phyloP scores from a whole-genome alignment of 2,888 invertebrate species.

The Macaria liturata region DNA sequence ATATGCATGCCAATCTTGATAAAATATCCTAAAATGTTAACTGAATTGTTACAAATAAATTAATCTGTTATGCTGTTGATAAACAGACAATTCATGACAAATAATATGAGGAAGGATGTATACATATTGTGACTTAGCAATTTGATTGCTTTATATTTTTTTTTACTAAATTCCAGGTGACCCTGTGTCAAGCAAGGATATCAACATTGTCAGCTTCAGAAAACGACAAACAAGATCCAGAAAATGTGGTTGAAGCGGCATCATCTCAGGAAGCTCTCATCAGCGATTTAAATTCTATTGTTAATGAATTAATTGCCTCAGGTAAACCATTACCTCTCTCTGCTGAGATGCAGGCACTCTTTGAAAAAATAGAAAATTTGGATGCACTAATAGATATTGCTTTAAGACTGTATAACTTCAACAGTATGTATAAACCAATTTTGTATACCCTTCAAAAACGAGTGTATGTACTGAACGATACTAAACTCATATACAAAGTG shows the following conservation, averaged over 20 bases:
- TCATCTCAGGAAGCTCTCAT: constrained; percentile 63
- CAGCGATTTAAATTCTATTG: constrained; percentile 49
- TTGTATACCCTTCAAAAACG: constrained; percentile 64
- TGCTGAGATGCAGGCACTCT: constrained; percentile 52
- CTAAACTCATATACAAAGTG: constrained; percentile 39
- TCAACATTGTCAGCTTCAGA: constrained; percentile 25
- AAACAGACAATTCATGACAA: too few relatives aligned
- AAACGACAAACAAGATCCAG: constrained; percentile 31
- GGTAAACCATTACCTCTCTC: constrained; percentile 48
- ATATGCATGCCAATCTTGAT: too few relatives aligned
- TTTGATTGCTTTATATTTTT: too few relatives aligned
- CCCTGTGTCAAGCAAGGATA: constrained; percentile 26
- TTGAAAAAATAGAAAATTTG: constrained; percentile 62
- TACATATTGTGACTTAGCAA: too few relatives aligned
- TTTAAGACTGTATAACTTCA: constrained; percentile 48
- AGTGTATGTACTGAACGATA: constrained; percentile 48
- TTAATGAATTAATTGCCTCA: constrained; percentile 42
- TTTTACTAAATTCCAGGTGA: constrained; percentile 23
- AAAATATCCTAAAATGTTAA: too few relatives aligned
- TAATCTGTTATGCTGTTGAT: too few relatives aligned
- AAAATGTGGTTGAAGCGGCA: constrained; percentile 35
- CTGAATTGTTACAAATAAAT: too few relatives aligned
- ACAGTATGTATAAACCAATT: constrained; percentile 57
- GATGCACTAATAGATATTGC: constrained; percentile 52
- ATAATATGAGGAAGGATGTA: too few relatives aligned